Evolutionary conservation across 2,797 vertebrate genomes (phyloP).

Genomic region (Anomalospiza imberbis): DNA sequence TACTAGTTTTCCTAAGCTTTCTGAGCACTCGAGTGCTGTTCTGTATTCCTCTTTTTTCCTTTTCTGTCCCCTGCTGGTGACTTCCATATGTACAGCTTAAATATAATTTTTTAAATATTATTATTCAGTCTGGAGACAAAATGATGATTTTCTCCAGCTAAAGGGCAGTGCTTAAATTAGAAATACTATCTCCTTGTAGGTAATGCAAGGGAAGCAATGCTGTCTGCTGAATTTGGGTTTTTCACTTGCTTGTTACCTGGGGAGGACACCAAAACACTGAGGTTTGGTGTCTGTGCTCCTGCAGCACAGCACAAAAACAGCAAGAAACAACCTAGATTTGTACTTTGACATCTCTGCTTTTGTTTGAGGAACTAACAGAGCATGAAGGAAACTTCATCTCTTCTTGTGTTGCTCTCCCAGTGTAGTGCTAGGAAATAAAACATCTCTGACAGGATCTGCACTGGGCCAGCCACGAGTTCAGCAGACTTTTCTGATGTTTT

Average conservation of each 20-base stretch:
- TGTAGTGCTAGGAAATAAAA: neutral
- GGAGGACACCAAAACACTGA: neutral
- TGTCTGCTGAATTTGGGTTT: neutral
- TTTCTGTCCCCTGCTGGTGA: neutral
- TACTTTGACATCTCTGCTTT: neutral
- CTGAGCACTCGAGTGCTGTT: neutral
- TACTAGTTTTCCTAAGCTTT: neutral
- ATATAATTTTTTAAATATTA: too few species aligned
- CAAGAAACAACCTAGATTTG: neutral
- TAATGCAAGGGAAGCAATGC: neutral
- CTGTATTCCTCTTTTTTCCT: neutral
- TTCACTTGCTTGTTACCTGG: neutral
- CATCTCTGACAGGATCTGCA: neutral
- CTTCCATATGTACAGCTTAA: neutral
- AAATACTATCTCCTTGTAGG: neutral
- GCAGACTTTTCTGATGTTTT: neutral
- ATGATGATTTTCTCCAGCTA: neutral
- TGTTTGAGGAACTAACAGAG: neutral
- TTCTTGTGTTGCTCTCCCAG: neutral
- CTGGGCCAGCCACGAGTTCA: neutral
- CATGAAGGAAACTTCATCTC: neutral
- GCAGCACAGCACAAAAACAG: neutral
- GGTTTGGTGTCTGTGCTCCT: neutral
- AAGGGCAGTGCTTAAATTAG: neutral
- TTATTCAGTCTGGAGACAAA: neutral